Evolutionary conservation across 2,888 invertebrate species (phyloP).

Genomic region (Acleris sparsana): DNA sequence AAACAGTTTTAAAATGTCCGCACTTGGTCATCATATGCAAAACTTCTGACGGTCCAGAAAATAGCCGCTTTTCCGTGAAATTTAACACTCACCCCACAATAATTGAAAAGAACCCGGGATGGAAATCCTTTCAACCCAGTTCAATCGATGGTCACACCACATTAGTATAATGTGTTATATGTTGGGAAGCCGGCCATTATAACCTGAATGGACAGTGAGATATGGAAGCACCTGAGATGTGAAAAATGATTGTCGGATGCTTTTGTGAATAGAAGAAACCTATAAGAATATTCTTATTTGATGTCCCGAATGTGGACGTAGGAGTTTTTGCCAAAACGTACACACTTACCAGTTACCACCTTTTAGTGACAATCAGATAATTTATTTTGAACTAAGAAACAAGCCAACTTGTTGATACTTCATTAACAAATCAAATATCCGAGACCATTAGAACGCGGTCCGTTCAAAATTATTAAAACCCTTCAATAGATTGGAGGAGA

Average conservation of each 20-base stretch:
- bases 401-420: slow-evolving; percentile 5
- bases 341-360: no score
- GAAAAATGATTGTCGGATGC: slow-evolving; percentile 59
- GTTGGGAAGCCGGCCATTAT: slow-evolving; percentile 68
- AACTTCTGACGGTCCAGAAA: slow-evolving; percentile 29
- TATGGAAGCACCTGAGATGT: slow-evolving; percentile 55
- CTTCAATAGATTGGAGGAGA: slow-evolving; percentile 60
- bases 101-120: slow-evolving; percentile 63
- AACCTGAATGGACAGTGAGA: slow-evolving; percentile 52
- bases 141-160: slow-evolving; percentile 64
- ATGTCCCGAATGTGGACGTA: background rate
- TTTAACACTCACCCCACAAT: slow-evolving; percentile 66
- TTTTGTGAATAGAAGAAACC: slow-evolving; percentile 2
- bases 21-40: background rate
- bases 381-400: background rate
- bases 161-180: slow-evolving; percentile 46
- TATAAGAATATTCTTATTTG: background rate
- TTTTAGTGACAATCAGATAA: no score
- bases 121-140: slow-evolving; percentile 69
- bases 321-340: no score
- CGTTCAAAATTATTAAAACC: slow-evolving; percentile 66
- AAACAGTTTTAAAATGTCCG: no score
- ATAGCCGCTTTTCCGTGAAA: slow-evolving; percentile 66
- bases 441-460: slow-evolving; percentile 29
- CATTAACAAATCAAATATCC: slow-evolving; percentile 6